Base-by-base conservation (phyloP, 2,888 invertebrate species). In the Kuschelorhynchus macadamiae region DNA sequence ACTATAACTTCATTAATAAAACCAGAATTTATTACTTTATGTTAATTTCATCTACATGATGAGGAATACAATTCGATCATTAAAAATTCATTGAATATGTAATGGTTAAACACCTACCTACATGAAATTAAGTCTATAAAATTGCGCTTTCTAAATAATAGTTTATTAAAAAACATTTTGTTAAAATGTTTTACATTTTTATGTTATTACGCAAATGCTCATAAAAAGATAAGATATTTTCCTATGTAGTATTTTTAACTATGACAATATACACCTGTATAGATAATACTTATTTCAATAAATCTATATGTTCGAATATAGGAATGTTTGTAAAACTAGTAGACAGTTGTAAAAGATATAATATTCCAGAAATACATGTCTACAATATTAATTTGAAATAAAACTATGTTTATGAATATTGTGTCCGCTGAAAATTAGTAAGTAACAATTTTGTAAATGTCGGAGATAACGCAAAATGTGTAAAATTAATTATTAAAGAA, bases 141-240 rank as follows among this genome's bases (percentile, higher is more conserved):
- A 52, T 50, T 33, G 52, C 12, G 52, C 12, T 39, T 20, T 47
- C 39, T 36, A 39, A 52, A 20, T 20, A 12, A 52, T 7, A 1
- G 7, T 50, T 50, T 52, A 52, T 52, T 52, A 52, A 52, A 52
- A 52, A 52, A 39, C 21, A 33, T 36, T 52, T 52, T 50, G 32
- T 49, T 11, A 39, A n/a, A 14, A 52, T 52, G 8, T 20, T 52
- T 36, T 52, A 52, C 9, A 39, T 52, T 52, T 52, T 52, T 52
- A 52, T 52, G 20, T 8, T 14, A 52, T 39, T 52, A 21, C 21
- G 39, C 20, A 52, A 18, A 52, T 14, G 39, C 5, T 36, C 36
- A 21, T 52, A 52, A 36, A 47, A 52, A 52, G 52, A 52, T 52
- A 39, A 52, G 21, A 52, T 39, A 25, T 25, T 25, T 25, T 7